Conservation (phyloP, 1,140 invertebrate genomes). For the Brachionus asplanchnoidis region DNA sequence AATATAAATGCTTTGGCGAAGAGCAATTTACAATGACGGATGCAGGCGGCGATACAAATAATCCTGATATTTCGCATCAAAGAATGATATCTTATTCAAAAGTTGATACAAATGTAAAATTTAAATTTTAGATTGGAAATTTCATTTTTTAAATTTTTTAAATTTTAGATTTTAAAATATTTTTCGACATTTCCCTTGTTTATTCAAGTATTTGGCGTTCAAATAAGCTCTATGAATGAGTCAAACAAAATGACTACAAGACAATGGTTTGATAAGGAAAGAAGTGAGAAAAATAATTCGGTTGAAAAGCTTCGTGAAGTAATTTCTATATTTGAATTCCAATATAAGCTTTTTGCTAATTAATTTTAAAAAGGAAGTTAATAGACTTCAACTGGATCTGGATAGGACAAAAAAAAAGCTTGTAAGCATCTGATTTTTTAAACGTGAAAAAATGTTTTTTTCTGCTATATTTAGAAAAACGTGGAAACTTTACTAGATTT, state of each 20-base stretch:
- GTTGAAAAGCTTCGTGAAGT: slow-evolving; percentile 24
- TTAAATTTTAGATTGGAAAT: neutral
- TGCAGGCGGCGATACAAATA: neutral
- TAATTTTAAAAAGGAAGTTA: neutral
- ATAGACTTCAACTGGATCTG: slow-evolving; percentile 3
- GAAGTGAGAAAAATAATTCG: slow-evolving; percentile 1
- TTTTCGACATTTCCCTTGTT: slow-evolving; percentile 11
- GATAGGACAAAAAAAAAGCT: slow-evolving; percentile 24
- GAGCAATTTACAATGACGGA: neutral
- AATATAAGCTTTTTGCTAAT: neutral
- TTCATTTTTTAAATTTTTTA: neutral
- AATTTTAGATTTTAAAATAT: slow-evolving; percentile 6
- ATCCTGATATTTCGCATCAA: slow-evolving; percentile 6
- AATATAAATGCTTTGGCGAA: slow-evolving; percentile 37
- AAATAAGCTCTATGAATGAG: neutral
- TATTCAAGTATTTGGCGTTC: slow-evolving; percentile 3
- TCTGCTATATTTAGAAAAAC: slow-evolving; percentile 17
- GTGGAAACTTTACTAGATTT: slow-evolving; percentile 26
- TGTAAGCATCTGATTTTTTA: neutral
- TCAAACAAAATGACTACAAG: slow-evolving; percentile 18
- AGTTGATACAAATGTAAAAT: neutral
- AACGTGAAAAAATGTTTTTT: neutral
- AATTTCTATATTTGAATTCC: neutral
- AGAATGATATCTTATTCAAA: slow-evolving; percentile 14
- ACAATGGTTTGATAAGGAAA: slow-evolving; percentile 39